Evolutionary conservation across 2,797 vertebrate genomes (phyloP), one percentile per base, ranked within the genome.

Genomic region (Lagodon rhomboides): DNA sequence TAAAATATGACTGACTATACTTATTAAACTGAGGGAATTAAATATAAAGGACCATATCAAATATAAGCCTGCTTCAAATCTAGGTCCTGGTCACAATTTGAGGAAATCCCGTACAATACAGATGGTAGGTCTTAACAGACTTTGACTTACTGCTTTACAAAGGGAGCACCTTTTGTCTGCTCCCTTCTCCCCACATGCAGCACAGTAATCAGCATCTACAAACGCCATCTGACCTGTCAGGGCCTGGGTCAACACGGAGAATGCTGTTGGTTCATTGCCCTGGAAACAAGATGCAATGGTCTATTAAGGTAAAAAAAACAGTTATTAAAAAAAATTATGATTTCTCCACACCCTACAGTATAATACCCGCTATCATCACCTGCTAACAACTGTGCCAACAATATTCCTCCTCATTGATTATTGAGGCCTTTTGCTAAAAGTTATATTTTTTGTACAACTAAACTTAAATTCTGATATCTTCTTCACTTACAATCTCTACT

Each of bases 151-250:
- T 93, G 93, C 93, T 94, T 97, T 97, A 91, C 97, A 97, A 1
- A 96, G 94, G 1, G 97, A 97, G 75, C 97, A 97, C 51, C 94
- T 94, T 87, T 96, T 97, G 80, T 94, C 94, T 6, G 97, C 97
- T 74, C 96, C 96, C 56, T 93, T 96, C 86, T 97, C 97, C 23
- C 96, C 97, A 87, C 97, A 97, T 1, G 97, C 95, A 12, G 94
- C 95, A 56, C 97, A 98, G 85, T 96, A 97, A 59, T 97, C 96
- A 22, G 95, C 96, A 80, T 97, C 96, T 80, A 95, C 91, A 69
- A 97, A 96, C 0, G 95, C 96, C 90, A 97, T 94, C 87, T 97
- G 97, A 66, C 97, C 96, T 8, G 96, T 97, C 70, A 97, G 95
- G 0, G 96, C 96, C 89, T 97, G 97, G 16, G 94, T 96, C 68